Conservation (phyloP, 2,888 invertebrate genomes). For the Thalpophila matura region DNA sequence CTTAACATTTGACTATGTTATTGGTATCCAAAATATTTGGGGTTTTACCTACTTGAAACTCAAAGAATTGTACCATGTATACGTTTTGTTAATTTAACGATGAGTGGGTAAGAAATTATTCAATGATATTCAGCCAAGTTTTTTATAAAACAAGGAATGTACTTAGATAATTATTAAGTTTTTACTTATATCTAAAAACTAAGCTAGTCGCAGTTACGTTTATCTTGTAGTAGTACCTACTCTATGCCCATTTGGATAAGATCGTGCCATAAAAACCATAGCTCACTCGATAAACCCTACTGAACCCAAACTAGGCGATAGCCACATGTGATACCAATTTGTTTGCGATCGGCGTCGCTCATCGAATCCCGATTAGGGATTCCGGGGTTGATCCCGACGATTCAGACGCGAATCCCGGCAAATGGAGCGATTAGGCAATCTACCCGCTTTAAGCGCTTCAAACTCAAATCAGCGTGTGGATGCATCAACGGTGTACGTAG, state of each 20-base stretch:
- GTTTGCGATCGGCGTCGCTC: conserved; percentile 77
- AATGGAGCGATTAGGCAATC: conserved; percentile 83
- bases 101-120: too few relatives aligned
- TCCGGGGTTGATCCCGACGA: conserved; percentile 75
- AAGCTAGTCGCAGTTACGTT: too few relatives aligned
- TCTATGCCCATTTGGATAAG: conserved; percentile 39
- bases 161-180: neutral
- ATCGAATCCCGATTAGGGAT: conserved; percentile 80
- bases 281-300: conserved; percentile 60
- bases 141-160: neutral
- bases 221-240: conserved; percentile 16
- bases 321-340: conserved; percentile 75
- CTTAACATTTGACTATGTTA: too few relatives aligned
- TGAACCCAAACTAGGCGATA: conserved; percentile 51
- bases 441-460: conserved; percentile 75
- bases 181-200: neutral
- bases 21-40: too few relatives aligned
- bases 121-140: too few relatives aligned
- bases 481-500: conserved; percentile 46
- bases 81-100: too few relatives aligned
- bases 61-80: too few relatives aligned
- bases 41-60: too few relatives aligned
- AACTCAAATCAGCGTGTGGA: conserved; percentile 70
- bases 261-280: conserved; percentile 60
- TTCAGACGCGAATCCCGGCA: conserved; percentile 76